Evolutionary conservation across 1,140 invertebrate species (phyloP).

Genomic region (Sweltsa coloradensis): DNA sequence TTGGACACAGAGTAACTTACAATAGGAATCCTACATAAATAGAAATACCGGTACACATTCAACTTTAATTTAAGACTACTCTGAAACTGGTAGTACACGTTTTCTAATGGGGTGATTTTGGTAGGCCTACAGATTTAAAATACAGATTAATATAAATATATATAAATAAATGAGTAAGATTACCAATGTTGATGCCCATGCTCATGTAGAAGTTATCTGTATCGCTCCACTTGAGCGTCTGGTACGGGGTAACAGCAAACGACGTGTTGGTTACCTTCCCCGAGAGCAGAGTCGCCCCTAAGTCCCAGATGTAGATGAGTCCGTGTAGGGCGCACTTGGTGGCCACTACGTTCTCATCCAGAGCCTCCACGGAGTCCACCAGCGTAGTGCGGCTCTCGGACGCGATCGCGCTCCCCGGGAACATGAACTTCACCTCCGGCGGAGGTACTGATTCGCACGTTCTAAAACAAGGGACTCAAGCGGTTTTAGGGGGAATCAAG

Average conservation of each 20-base stretch:
- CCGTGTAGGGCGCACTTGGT: conserved; percentile 33
- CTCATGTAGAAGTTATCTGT: conserved; percentile 36
- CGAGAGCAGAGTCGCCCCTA: conserved; percentile 11
- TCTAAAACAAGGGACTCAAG: no score
- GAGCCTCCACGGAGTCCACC: conserved; percentile 26
- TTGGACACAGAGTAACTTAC: no score
- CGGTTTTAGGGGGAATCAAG: no score
- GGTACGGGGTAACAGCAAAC: conserved; percentile 20
- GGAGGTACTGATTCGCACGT: no score
- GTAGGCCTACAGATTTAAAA: neutral
- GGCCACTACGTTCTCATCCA: conserved; percentile 25
- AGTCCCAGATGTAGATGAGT: conserved; percentile 27
- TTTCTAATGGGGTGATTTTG: neutral
- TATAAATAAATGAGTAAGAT: neutral
- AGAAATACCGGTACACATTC: no score
- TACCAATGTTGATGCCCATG: conserved; percentile 28
- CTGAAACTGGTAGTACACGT: no score
- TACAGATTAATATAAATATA: neutral
- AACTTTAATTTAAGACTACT: no score
- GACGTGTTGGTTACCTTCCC: conserved; percentile 6
- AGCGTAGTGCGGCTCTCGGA: no score
- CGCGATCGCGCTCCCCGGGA: no score
- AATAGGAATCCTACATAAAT: no score
- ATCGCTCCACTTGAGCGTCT: conserved; percentile 29
- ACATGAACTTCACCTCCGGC: no score